phyloP scores from a whole-genome alignment of 2,113 vertebrate species.

The Motacilla alba region DNA sequence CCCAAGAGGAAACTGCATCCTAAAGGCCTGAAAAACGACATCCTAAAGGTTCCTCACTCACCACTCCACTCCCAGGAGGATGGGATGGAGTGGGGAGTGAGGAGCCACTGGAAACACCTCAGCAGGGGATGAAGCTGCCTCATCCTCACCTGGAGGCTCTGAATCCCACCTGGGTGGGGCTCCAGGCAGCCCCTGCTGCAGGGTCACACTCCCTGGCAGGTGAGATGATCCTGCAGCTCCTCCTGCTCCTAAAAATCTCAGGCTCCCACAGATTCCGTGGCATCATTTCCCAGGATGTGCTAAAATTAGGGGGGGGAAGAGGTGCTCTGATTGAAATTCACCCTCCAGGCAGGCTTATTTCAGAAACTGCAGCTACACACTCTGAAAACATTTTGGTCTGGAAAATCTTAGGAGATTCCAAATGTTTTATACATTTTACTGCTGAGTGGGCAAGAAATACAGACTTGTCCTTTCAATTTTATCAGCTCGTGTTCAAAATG shows the following conservation, averaged over 20 bases:
- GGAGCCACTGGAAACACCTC: background rate
- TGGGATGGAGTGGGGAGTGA: background rate
- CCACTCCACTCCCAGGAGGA: too few species aligned
- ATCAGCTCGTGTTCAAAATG: background rate
- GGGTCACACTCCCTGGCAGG: background rate
- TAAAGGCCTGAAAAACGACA: background rate
- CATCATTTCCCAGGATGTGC: background rate
- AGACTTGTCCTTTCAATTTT: background rate
- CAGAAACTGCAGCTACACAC: background rate
- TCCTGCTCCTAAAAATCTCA: background rate
- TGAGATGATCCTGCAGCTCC: background rate
- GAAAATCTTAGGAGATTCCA: background rate
- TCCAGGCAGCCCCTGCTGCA: background rate
- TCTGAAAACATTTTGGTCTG: background rate
- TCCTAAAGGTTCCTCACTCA: background rate
- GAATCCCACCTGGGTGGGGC: background rate
- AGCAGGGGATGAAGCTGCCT: fast-evolving
- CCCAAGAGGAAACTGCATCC: background rate
- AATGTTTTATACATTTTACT: background rate
- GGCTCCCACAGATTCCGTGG: background rate
- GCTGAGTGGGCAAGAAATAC: background rate
- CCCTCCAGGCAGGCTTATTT: slow-evolving; percentile 12
- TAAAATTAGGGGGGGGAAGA: background rate
- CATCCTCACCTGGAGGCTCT: background rate
- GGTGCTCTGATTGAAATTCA: background rate